Evolutionary conservation across 2,797 vertebrate genomes (phyloP), one percentile per base, ranked within the genome.

Genomic region (Sebastes aleutianus): DNA sequence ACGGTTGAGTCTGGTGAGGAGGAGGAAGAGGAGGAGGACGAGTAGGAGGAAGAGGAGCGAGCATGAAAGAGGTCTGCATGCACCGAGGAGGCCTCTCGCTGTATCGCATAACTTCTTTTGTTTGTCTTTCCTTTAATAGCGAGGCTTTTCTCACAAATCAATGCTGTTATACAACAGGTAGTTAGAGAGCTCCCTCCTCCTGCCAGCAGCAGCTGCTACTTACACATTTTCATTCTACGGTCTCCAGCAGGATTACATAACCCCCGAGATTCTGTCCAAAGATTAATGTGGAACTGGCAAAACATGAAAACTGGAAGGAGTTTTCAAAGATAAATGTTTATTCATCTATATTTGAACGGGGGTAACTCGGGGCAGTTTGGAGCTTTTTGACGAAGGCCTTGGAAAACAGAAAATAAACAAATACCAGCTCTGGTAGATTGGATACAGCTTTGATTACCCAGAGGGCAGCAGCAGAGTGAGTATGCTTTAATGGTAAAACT

Each of bases 111-210:
- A 84, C 84, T 84, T 81, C 62, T 80, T 86, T 87, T 88, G 83
- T 89, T 87, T 87, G 75, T 56, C 74, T 89, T 89, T 91, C 90
- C 86, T 84, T 89, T 87, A 89, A 90, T 87, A 92, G 88, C 83
- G 3, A 80, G 72, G 74, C 66, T 76, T 87, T 75, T 80, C 89
- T 74, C 76, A 91, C 84, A 90, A 92, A 94, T 93, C 93, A 88
- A 93, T 92, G 88, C 63, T 64, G 89, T 94, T 94, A 95, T 26
- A 93, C 93, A 94, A 94, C 86, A 91, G 86, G 87, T 90, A 82
- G 82, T 86, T 81, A 20, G 70, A 85, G 75, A 76, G 77, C 61
- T 83, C 59, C 80, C 70, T 85, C 79, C 82, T 85, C 69, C 78
- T 83, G 84, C 83, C 86, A 87, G 66, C 71, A 85, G 68, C 80